phyloP scores from a whole-genome alignment of 2,797 vertebrate genomes.

The Heterohyrax brucei region DNA sequence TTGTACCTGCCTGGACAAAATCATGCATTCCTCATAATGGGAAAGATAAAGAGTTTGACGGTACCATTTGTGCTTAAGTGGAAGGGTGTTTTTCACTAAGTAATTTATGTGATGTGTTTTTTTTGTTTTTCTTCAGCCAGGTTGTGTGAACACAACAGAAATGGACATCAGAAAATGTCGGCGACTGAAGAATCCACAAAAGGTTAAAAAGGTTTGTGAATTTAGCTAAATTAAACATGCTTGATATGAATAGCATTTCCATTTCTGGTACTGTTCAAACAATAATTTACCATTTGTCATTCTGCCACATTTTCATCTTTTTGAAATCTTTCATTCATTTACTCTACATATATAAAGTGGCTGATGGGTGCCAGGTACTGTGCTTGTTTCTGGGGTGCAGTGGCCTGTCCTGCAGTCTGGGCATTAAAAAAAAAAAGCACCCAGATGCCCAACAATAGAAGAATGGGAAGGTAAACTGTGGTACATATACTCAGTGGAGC shows the following conservation, averaged over 20 bases:
- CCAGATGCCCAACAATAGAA: no score
- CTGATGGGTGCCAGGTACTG: neutral
- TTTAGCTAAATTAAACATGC: slow-evolving; percentile 46
- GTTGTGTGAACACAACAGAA: slow-evolving; percentile 98
- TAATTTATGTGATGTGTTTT: slow-evolving; percentile 57
- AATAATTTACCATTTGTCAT: slow-evolving; percentile 14
- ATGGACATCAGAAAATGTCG: slow-evolving; percentile 99
- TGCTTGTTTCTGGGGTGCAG: neutral
- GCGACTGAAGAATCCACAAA: slow-evolving; percentile 97
- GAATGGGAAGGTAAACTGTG: no score
- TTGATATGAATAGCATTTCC: neutral
- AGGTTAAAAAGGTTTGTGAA: slow-evolving; percentile 96
- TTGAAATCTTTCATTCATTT: slow-evolving; percentile 4
- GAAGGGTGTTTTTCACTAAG: slow-evolving; percentile 64
- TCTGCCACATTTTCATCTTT: slow-evolving; percentile 18
- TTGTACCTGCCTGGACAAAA: neutral
- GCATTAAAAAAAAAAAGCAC: no score
- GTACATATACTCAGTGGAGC: no score
- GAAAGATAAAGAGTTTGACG: slow-evolving; percentile 31
- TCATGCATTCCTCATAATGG: neutral
- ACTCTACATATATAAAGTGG: neutral
- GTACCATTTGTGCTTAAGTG: neutral
- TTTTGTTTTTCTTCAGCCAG: slow-evolving; percentile 92
- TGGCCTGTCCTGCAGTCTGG: neutral
- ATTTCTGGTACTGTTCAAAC: neutral